Percentiles rank a stretch among this genome's conserved stretches.
Conservation (phyloP, 2,797 vertebrate species). For the Arctocebus calabarensis region DNA sequence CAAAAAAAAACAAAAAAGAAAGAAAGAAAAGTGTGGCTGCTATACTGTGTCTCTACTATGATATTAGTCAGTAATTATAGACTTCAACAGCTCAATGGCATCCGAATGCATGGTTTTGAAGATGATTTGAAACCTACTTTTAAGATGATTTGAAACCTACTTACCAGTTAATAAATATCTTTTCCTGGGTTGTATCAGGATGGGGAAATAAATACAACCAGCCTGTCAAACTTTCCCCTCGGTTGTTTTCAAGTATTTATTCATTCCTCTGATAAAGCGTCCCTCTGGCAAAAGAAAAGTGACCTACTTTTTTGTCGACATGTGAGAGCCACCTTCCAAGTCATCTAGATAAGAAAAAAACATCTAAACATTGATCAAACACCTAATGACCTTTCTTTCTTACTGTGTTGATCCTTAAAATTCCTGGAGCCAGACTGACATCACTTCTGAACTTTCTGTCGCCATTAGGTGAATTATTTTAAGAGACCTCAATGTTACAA, state of each 20-base stretch:
- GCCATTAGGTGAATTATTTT: constrained; percentile 30
- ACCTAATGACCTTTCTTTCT: not conserved
- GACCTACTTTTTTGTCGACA: not conserved
- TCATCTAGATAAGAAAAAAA: constrained; percentile 24
- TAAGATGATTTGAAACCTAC: not conserved
- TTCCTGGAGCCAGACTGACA: not conserved
- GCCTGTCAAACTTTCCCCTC: not conserved
- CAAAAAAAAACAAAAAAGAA: no score
- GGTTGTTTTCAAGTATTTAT: not conserved
- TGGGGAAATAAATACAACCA: not conserved
- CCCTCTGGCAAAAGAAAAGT: not conserved
- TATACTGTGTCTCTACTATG: not conserved
- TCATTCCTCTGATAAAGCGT: not conserved
- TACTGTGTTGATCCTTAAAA: not conserved
- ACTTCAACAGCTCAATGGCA: not conserved
- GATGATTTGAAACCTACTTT: not conserved
- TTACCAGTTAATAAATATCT: not conserved
- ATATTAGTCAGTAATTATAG: not conserved
- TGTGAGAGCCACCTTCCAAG: not conserved
- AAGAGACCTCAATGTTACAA: not conserved
- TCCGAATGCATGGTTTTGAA: not conserved
- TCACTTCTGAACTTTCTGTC: not conserved
- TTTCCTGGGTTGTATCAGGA: not conserved
- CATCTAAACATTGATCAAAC: not conserved
- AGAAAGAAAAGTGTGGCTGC: not conserved